Conservation (phyloP, 2,888 invertebrate genomes). For the Gortyna flavago region DNA sequence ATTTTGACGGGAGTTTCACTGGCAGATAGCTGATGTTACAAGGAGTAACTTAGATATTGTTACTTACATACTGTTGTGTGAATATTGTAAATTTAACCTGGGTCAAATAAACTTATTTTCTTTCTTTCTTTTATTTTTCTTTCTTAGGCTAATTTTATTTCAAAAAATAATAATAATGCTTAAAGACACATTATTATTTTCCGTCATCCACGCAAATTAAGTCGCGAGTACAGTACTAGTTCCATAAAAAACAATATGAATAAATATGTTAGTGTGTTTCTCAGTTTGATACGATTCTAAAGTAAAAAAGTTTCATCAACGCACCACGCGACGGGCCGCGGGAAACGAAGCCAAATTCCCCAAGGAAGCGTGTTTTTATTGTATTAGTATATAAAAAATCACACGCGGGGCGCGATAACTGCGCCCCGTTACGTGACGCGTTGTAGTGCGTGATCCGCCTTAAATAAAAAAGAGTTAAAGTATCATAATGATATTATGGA, state of each 20-base stretch:
- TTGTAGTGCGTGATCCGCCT: neutral
- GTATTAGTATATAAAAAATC: neutral
- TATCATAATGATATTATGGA: neutral
- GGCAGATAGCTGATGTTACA: neutral
- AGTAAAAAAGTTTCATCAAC: neutral
- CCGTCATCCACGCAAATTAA: neutral
- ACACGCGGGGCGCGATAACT: neutral
- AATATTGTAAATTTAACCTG: too few species aligned
- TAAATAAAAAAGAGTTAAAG: neutral
- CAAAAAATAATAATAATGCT: too few species aligned
- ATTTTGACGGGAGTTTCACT: neutral
- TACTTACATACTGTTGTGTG: too few species aligned
- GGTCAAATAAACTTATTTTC: too few species aligned
- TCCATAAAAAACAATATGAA: neutral
- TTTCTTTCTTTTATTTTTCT: too few species aligned
- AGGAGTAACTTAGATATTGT: neutral
- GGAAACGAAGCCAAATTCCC: neutral
- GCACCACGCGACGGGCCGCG: neutral
- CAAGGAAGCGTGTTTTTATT: neutral
- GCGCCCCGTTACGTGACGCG: neutral
- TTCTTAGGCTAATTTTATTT: too few species aligned
- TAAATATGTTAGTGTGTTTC: neutral
- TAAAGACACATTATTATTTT: too few species aligned
- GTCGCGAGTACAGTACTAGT: neutral
- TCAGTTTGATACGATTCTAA: neutral